These are phyloP conservation scores for Hippocampus zosterae DNA, from an alignment of 2,113 vertebrate species.

Conservation along the genomic window DNA sequence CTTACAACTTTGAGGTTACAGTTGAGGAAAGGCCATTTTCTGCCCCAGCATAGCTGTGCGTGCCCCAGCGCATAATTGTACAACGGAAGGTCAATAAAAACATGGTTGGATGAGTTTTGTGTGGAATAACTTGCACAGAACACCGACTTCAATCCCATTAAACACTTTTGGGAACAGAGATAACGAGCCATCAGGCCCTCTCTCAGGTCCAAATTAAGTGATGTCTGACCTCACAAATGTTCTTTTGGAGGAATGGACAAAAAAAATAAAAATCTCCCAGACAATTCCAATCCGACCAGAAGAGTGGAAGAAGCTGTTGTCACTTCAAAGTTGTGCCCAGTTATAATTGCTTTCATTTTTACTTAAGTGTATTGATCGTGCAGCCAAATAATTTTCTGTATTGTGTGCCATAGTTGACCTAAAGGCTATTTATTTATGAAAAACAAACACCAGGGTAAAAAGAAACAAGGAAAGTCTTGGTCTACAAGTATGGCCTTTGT, in stretches of 20 bases:
- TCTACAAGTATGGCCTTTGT: slow-evolving; percentile 5
- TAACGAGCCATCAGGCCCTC: neutral
- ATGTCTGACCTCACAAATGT: neutral
- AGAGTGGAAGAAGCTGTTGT: neutral
- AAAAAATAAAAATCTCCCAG: neutral
- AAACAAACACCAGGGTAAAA: slow-evolving; percentile 10
- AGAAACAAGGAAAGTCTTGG: neutral
- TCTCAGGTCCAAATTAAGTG: neutral
- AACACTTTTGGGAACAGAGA: neutral
- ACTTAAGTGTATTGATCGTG: neutral
- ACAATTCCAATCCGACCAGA: neutral
- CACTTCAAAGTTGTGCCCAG: neutral
- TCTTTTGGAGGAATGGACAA: neutral
- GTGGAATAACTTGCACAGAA: neutral
- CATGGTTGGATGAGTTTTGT: neutral
- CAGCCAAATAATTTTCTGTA: neutral
- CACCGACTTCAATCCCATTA: neutral
- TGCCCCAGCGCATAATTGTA: neutral
- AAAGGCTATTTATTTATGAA: neutral
- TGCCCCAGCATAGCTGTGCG: neutral
- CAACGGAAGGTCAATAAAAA: neutral
- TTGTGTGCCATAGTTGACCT: neutral
- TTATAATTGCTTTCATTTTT: neutral
- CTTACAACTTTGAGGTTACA: neutral
- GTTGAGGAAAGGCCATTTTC: neutral